Evolutionary conservation across 2,888 invertebrate species (phyloP), one percentile per base, ranked within the genome.

Genomic region (Chymomyza caudatula): DNA sequence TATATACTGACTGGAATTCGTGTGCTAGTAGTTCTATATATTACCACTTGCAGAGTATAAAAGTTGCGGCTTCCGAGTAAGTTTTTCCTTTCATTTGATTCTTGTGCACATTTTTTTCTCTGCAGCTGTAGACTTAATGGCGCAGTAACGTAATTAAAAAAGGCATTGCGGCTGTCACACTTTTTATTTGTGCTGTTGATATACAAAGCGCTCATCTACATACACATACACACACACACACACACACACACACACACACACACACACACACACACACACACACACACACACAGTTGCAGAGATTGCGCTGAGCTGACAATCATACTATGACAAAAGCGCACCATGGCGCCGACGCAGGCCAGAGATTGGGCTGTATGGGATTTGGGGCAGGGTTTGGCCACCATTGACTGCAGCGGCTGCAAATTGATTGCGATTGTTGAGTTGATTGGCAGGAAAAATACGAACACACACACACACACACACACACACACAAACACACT

Each of bases 401-500:
- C 49, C 43, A 42, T 11, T 17, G 56, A 66, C 37, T 54, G 52
- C 63, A 65, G 70, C 67, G 73, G 73, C 68, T 64, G 77, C 71
- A 86, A 85, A 85, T 85, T 87, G 85, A 85, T 87, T 87, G 85
- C 87, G 75, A 86, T 86, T 85, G 86, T 79, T 85, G 86, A 85
- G 83, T 85, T 85, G 85, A 85, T 85, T 85, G 85, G 87, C 85
- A 87, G 79, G 76, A 82, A 78, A 77, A 82, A 75, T 79, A 82
- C 70, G 66, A 63, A 65, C 59, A 67, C 49, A 59, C 49, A 56
- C 23, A 52, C 43, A 22, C 23, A 53, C 29, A 65, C 44, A 47
- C 5, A 6, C 43, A 47, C 53, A 43, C 15, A 54, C 6, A 53
- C 20, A 37, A 22, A 55, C 25, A 67, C 15, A 19, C 44, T 13